These are phyloP conservation scores for Anthopleura sola DNA, from an alignment of 64 coral and sea anemone genomes.

Conservation along the genomic window DNA sequence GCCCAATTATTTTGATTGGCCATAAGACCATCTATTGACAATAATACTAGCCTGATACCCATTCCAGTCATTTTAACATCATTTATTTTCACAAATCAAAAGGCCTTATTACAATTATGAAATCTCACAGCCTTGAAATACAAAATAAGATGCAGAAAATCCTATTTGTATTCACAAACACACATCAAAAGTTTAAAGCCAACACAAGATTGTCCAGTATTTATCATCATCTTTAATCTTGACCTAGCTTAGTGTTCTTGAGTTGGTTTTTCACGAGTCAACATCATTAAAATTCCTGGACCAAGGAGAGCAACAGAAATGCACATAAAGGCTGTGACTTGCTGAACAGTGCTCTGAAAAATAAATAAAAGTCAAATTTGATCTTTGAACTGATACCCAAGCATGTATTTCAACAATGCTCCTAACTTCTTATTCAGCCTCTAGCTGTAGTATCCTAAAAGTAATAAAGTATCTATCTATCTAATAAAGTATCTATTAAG, in stretches of 20 bases:
- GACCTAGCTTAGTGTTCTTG: conserved; percentile 24
- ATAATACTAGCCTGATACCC: no score
- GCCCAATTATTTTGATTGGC: no score
- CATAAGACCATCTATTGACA: no score
- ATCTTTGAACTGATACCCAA: no score
- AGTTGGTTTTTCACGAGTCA: conserved; percentile 55
- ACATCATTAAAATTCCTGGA: conserved; percentile 73
- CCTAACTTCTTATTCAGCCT: no score
- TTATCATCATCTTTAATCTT: background rate
- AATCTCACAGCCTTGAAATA: background rate
- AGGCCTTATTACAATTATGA: conserved; percentile 10
- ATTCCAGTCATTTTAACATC: no score
- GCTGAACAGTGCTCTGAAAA: conserved; percentile 58
- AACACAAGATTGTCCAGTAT: background rate
- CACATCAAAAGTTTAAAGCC: background rate
- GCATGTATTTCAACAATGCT: no score
- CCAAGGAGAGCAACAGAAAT: conserved; percentile 58
- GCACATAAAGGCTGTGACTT: conserved; percentile 62
- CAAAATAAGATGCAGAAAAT: conserved; percentile 4
- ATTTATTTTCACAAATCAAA: conserved; percentile 2
- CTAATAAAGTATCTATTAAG: no score
- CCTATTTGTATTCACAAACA: background rate
- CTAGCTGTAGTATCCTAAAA: no score
- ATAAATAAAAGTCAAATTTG: background rate
- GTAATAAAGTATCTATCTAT: no score